Base-by-base conservation (phyloP, 1,140 invertebrate species). In the Lethocerus indicus region DNA sequence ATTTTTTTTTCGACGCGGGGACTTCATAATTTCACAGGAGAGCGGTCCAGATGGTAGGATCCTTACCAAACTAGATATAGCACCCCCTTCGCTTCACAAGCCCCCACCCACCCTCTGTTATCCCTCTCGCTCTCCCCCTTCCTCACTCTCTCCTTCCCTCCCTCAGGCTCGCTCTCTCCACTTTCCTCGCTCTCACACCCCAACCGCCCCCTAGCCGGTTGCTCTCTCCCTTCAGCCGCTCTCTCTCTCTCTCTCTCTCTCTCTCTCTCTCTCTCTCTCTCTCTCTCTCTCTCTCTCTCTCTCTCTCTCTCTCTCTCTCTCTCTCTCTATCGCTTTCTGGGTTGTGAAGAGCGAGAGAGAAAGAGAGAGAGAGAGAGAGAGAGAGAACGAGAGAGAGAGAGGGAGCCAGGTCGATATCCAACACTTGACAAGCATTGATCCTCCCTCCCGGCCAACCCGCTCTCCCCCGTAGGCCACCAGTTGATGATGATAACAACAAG, bases 291-390 rank as follows among this genome's bases (percentile, higher is more conserved):
- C 37, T 16, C 37, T 39, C 37, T 39, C 37, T 39, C 37, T 39
- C 37, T 16, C 29, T 9, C 9, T 39, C 37, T 39, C 37, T 39
- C 37, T 39, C 37, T 39, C 37, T 39, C 37, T 39, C 37, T 39
- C 37, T 39, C 37, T 39, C 37, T 20, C 37, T 39, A 14, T 39
- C 16, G 6, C 37, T n/a, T n/a, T n/a, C n/a, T n/a, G n/a, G n/a
- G n/a, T n/a, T n/a, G n/a, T n/a, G n/a, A 21, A 29, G 47, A 21
- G 40, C 14, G 49, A 50, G 28, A 25, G 12, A 23, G 48, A 16
- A 16, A 20, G 27, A 18, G 16, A 26, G 42, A 16, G 27, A 5
- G 27, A 46, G 20, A 40, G 27, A 43, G 20, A 44, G 18, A 13
- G 32, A 20, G 40, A 16, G 27, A 26, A 20, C n/a, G 27, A 45